A percentile compares a stretch with the other conserved stretches of the same genome.
phyloP scores from a whole-genome alignment of 2,888 invertebrate genomes.

The Oxycera nigricornis region DNA sequence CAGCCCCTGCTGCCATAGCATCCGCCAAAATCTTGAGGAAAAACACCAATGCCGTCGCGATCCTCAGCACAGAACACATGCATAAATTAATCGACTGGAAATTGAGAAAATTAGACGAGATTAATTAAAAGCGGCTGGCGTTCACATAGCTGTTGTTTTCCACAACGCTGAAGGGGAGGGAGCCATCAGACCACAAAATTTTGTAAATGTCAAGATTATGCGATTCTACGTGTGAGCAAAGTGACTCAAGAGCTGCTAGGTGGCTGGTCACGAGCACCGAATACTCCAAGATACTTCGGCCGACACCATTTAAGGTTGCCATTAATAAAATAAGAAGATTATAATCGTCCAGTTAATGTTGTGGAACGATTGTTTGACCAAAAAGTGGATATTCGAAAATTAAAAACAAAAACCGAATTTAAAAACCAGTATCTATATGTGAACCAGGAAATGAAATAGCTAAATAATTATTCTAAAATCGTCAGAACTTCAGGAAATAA shows the following conservation, averaged over 20 bases:
- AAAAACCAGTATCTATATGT: too few species aligned
- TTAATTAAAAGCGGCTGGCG: not conserved
- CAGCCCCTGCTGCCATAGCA: not conserved
- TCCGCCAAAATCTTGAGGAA: not conserved
- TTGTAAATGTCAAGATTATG: conserved; percentile 15
- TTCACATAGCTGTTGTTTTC: not conserved
- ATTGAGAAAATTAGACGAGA: not conserved
- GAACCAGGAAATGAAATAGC: too few species aligned
- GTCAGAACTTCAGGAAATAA: too few species aligned
- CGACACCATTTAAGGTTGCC: too few species aligned
- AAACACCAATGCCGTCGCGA: not conserved
- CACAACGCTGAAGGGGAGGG: not conserved
- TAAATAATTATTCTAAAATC: too few species aligned
- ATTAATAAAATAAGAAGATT: too few species aligned
- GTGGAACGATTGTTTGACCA: too few species aligned
- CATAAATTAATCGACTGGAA: not conserved
- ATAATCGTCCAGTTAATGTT: too few species aligned
- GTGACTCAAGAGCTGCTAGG: not conserved
- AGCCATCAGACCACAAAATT: not conserved
- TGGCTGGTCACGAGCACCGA: not conserved
- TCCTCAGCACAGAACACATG: conserved; percentile 6
- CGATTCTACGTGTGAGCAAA: not conserved
- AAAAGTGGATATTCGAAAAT: too few species aligned
- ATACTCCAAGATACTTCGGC: too few species aligned
- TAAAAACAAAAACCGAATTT: too few species aligned